Base-by-base conservation (phyloP, 2,113 vertebrate species). In the Anguilla japonica region DNA sequence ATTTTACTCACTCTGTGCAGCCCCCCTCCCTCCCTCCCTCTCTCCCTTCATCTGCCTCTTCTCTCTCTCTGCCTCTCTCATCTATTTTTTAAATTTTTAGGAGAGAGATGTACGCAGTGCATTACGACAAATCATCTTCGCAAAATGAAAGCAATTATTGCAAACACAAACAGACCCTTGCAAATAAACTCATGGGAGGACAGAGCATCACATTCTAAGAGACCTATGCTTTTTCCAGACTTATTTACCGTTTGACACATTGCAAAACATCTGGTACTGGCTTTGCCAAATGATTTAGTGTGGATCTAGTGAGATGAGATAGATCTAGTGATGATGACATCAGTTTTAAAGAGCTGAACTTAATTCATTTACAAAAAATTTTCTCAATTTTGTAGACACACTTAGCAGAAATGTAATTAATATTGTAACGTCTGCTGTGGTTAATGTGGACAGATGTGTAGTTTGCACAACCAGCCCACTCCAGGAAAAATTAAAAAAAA, bases 321-420 rank as follows among this genome's bases (percentile, higher is more conserved):
- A 3, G 41, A 81, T 43, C 15, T 0, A 26, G 18, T 46, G 80
- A 26, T 81, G 26, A 26, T 41, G 80, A 26, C 41, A 43, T 81
- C 26, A 43, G 41, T 46, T 43, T 81, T 43, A 46, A 46, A 81
- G 16, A 1, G 26, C 4, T 22, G 71, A 75, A 75, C 71, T 29
- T 75, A n/a, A 75, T 75, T n/a, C 1, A 75, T 34, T 75, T 75
- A 75, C n/a, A 75, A 75, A n/a, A 75, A 9, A 75, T 75, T 75
- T 34, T 75, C 71, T 75, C 71, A 13, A 11, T 75, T 75, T 75
- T 75, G 71, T 34, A 75, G 71, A 75, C 34, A 34, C n/a, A 9
- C 71, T 75, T 71, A 71, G 63, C 63, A n/a, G 63, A 22, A 75
- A 75, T 75, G n/a, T 75, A 75, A 75, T 81, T 81, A 43, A 81